Base-by-base conservation (phyloP, 2,113 vertebrate species). In the Suncus etruscus region DNA sequence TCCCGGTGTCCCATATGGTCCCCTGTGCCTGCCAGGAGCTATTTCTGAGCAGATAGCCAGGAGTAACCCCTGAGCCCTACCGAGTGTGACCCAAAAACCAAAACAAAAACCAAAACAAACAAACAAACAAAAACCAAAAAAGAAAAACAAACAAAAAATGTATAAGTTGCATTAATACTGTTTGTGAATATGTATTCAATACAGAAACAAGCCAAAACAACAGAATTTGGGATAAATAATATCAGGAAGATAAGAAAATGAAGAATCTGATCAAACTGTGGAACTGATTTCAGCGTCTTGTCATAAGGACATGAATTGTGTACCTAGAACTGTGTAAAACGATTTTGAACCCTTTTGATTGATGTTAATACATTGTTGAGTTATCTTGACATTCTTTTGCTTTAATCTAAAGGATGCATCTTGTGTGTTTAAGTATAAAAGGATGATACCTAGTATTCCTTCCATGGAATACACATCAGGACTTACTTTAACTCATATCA, bases 181-280 rank as follows among this genome's bases (percentile, higher is more conserved):
- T 75, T 89, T 91, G 51, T 81, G 63, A 91, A 54, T 73, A 87
- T 87, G 61, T 92, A 66, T 11, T 50, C 16, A 8, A 27, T 95
- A 14, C 11, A 81, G 25, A 83, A 58, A 83, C 65, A 54, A 72
- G 82, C 79, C 6, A n/a, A 11, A 54, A 83, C 77, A 68, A 76
- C 0, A 66, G 27, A 93, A 93, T 94, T n/a, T 91, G 54, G 31
- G n/a, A 89, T 27, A 87, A n/a, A 66, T 45, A 88, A 31, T 29
- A 73, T 75, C 91, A 76, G 65, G 50, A 73, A 94, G 45, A 32
- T 73, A 31, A 66, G 66, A 89, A n/a, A 50, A 88, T 24, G 83
- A 80, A 20, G 76, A 32, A 1, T 11, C 51, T 61, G 1, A 61
- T 31, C n/a, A 61, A 87, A 89, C 63, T 47, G 65, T 45, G 20